These are phyloP conservation scores for Bombus waltoni DNA, from an alignment of 1,140 invertebrate species.

Conservation along the genomic window DNA sequence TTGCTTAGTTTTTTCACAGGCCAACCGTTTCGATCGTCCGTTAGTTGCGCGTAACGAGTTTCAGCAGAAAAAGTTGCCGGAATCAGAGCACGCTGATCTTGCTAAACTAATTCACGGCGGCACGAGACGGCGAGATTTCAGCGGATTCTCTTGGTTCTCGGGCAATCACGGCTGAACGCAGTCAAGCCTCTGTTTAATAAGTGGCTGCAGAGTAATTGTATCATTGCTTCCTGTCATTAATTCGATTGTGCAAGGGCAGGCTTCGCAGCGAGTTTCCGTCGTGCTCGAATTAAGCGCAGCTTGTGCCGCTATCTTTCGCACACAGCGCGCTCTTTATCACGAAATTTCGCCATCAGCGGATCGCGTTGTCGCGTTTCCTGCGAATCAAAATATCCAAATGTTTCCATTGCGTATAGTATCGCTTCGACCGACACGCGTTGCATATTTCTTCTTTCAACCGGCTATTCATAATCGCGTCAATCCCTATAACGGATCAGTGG, in stretches of 20 bases:
- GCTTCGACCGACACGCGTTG: no score
- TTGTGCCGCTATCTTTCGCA: not conserved
- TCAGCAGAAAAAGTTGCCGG: not conserved
- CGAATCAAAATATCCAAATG: not conserved
- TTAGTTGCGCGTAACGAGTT: not conserved
- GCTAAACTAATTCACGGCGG: not conserved
- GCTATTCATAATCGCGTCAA: no score
- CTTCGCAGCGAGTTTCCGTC: slow-evolving; percentile 7
- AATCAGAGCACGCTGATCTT: not conserved
- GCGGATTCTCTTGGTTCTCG: slow-evolving; percentile 1
- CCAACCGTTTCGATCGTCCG: not conserved
- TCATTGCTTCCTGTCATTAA: slow-evolving; percentile 45
- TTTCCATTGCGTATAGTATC: no score
- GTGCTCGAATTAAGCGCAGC: slow-evolving; percentile 6
- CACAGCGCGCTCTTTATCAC: not conserved
- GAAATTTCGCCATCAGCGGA: not conserved
- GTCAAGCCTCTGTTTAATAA: slow-evolving; percentile 30
- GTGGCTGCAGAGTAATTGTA: slow-evolving; percentile 27
- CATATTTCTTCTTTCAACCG: no score
- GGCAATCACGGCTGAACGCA: slow-evolving; percentile 17
- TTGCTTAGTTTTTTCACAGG: not conserved
- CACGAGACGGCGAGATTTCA: slow-evolving; percentile 22
- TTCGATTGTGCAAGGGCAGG: slow-evolving; percentile 33
- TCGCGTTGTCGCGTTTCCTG: not conserved
- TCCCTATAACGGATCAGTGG: no score